Base-by-base conservation (phyloP, 1,140 invertebrate species). In the Bombus terrestris region DNA sequence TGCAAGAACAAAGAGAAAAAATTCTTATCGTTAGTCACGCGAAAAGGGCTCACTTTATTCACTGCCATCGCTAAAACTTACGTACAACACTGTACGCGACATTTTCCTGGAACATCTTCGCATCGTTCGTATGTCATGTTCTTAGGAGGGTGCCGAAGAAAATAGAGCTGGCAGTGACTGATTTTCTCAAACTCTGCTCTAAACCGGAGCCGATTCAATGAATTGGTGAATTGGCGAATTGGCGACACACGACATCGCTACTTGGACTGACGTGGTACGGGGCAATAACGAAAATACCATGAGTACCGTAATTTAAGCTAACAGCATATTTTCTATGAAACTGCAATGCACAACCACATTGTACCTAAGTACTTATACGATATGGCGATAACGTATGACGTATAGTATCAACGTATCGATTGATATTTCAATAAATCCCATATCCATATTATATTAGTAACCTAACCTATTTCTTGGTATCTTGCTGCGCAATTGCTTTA, bases 331-430 rank as follows among this genome's bases (percentile, higher is more conserved):
- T 95, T 94, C 92, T 94, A 94, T 94, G 92, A 94, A 93, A 95
- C 91, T 93, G 93, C 93, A 94, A 94, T 94, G 93, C 94, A 95
- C 94, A 95, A 94, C 92, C 88, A 91, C 94, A 93, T 93, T 94
- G 92, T 95, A 95, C 87, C 91, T 93, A 53, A 53, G 47, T 53
- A 93, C 88, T 79, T 80, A 72, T 25, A 41, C 15, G 77, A 71
- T 72, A 80, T 62, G 77, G 68, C 8, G 86, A 93, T 93, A 92
- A 89, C 91, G 81, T 91, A 92, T 35, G 57, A 68, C 47, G 47
- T 53, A 53, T 53, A 53, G 12, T 35, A 62, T 66, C 81, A 76
- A 66, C 59, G 32, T 83, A 77, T 91, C 91, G 92, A 90, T 92
- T 87, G 90, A 87, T 92, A 94, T 92, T 94, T 92, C 59, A 94